A percentile compares a stretch with the other conserved stretches of the same genome.
These are phyloP conservation scores for Sipha maydis DNA, from an alignment of 2,888 invertebrate genomes.

Conservation along the genomic window DNA sequence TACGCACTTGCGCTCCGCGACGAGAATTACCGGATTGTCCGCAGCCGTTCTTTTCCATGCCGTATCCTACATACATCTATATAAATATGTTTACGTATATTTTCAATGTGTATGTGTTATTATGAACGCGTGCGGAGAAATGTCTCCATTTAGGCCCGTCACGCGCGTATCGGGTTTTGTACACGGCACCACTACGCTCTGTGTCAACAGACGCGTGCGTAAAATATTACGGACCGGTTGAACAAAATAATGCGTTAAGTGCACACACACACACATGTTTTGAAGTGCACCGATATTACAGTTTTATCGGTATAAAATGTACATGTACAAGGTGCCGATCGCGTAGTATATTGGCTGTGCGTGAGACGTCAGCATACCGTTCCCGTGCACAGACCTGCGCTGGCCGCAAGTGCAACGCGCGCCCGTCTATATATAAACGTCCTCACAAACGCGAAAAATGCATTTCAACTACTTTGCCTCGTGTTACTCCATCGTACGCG, in stretches of 20 bases:
- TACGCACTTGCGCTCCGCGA: not conserved
- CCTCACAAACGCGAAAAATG: too few species aligned
- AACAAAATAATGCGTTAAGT: not conserved
- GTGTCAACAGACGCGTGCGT: not conserved
- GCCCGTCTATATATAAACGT: too few species aligned
- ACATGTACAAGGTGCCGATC: too few species aligned
- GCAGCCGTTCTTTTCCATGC: not conserved
- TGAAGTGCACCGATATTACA: not conserved
- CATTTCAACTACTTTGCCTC: too few species aligned
- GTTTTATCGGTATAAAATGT: not conserved
- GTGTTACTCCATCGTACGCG: too few species aligned
- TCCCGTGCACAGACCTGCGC: too few species aligned
- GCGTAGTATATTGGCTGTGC: too few species aligned
- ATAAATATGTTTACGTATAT: not conserved
- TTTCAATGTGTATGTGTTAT: not conserved
- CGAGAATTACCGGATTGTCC: not conserved
- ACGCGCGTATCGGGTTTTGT: not conserved
- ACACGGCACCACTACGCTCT: not conserved
- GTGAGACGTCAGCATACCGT: too few species aligned
- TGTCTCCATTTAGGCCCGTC: constrained; percentile 6
- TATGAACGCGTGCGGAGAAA: not conserved
- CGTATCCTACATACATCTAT: not conserved
- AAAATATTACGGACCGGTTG: not conserved
- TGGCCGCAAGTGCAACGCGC: too few species aligned
- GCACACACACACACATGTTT: too few species aligned